These are phyloP conservation scores for Saiga tatarica DNA, from an alignment of 2,113 vertebrate species.

Conservation along the genomic window DNA sequence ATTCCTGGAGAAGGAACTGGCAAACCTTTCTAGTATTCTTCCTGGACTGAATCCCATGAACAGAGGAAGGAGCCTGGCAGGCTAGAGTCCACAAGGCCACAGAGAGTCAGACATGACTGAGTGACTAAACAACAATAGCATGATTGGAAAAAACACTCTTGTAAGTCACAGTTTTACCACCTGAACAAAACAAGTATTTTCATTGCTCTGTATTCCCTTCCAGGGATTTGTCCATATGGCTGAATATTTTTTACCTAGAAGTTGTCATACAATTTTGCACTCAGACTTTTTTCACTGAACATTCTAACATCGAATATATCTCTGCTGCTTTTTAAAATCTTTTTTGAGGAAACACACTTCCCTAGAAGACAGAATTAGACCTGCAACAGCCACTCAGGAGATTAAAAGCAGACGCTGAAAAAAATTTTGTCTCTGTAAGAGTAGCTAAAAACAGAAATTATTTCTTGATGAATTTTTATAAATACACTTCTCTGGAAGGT, in stretches of 20 bases:
- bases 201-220: slow-evolving; percentile 47
- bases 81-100: not conserved
- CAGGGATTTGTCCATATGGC: slow-evolving; percentile 70
- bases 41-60: not conserved
- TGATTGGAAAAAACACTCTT: not conserved
- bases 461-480: slow-evolving; percentile 47
- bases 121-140: not conserved
- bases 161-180: not conserved
- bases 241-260: slow-evolving; percentile 73
- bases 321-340: slow-evolving; percentile 61
- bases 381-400: not conserved
- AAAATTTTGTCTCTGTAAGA: slow-evolving; percentile 42
- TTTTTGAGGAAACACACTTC: slow-evolving; percentile 70
- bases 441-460: slow-evolving; percentile 50
- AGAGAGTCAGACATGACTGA: not conserved
- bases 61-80: not conserved
- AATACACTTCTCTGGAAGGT: slow-evolving; percentile 24
- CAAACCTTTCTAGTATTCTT: not conserved
- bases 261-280: slow-evolving; percentile 62
- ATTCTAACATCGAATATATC: slow-evolving; percentile 42
- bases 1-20: not conserved
- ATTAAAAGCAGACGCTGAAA: slow-evolving; percentile 32
- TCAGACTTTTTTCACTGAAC: slow-evolving; percentile 51
- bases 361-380: slow-evolving; percentile 65
- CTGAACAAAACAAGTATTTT: slow-evolving; percentile 11